Evolutionary conservation across 2,113 vertebrate species (phyloP).

Genomic region (Rousettus leschenaultii): DNA sequence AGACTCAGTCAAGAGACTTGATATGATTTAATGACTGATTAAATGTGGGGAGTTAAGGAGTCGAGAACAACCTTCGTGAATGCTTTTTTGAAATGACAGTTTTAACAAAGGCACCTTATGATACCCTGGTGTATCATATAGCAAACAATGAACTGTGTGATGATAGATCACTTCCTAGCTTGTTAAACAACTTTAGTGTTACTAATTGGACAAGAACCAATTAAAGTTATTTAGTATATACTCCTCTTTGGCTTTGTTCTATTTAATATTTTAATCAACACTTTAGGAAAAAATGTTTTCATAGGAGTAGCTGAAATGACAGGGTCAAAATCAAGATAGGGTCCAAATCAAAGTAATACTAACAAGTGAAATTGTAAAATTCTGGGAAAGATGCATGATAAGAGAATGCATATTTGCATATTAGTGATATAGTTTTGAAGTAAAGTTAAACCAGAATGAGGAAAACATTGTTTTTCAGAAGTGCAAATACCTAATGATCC

Average conservation of each 20-base stretch:
- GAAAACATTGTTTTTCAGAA: background rate
- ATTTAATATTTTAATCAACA: background rate
- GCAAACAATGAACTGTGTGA: background rate
- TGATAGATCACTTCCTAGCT: background rate
- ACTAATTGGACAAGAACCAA: background rate
- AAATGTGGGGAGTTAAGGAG: background rate
- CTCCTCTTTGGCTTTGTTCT: background rate
- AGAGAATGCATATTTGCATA: background rate
- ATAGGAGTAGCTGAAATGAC: background rate
- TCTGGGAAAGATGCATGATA: background rate
- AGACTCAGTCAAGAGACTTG: background rate
- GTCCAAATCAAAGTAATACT: background rate
- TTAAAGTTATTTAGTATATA: background rate
- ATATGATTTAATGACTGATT: background rate
- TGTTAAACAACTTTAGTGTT: background rate
- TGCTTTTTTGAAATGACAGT: background rate
- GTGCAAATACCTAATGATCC: background rate
- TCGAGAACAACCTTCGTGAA: background rate
- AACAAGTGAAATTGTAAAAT: background rate
- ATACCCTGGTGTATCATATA: background rate
- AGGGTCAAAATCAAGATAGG: background rate
- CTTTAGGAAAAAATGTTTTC: background rate
- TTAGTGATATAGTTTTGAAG: background rate
- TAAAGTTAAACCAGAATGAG: background rate
- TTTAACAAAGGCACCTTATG: background rate